Evolutionary conservation across 2,888 invertebrate genomes (phyloP), one percentile per base, ranked within the genome.

Genomic region (Plagiodera versicolora): DNA sequence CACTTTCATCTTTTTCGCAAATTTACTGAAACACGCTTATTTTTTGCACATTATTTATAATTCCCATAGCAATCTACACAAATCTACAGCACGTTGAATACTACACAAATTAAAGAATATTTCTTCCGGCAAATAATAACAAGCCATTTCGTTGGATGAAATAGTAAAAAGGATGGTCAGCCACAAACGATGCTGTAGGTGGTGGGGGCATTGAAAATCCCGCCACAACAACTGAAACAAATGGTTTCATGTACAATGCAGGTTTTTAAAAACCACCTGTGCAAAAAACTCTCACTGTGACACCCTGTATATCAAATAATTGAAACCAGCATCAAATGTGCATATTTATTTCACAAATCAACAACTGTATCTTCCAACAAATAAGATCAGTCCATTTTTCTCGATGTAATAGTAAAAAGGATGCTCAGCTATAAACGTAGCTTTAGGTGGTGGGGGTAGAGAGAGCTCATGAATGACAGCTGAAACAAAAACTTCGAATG

Each of bases 351-450:
- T n/a, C n/a, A 6, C 24, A 24, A 24, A 24, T 24, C 24, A 24
- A 5, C 24, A 24, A 6, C 6, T 24, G 6, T 6, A 24, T 18
- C 49, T 20, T 54, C 54, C 54, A 10, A 9, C 19, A 20, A 54
- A 54, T 14, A 44, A 10, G 19, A 54, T 20, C n/a, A 45, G 17
- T 44, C 24, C 17, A 45, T 49, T 24, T 9, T 49, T n/a, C 3
- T 28, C n/a, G 11, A 49, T 49, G 49, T 28, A 49, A n/a, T 49
- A 49, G n/a, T 28, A 16, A 14, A 49, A 49, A 11, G 49, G 49
- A 24, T 49, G 49, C n/a, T 49, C 16, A 14, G 49, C 49, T 14
- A 11, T 9, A 19, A 49, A 49, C 28, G 30, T n/a, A 17, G 16
- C 20, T n/a, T n/a, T 4, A 11, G 49, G 24, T 45, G 14, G 2